phyloP scores from a whole-genome alignment of 2,113 vertebrate species.

The Menidia beryllina region DNA sequence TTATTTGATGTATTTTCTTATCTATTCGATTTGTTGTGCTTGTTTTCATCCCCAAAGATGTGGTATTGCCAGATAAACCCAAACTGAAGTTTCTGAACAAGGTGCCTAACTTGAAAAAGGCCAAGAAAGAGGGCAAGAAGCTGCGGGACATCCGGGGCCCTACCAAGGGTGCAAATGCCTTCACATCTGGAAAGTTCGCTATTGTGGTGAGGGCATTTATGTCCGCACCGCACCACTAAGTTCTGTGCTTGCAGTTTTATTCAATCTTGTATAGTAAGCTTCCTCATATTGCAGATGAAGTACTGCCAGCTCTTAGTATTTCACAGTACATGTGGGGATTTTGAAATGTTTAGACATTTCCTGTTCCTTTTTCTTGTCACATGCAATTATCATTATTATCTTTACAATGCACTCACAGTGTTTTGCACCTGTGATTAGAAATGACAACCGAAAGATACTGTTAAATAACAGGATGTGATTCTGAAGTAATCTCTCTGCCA shows the following conservation, averaged over 20 bases:
- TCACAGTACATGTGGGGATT: conserved; percentile 7
- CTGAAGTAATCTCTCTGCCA: background rate
- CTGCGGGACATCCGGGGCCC: conserved; percentile 91
- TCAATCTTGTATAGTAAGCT: background rate
- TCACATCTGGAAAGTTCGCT: conserved; percentile 86
- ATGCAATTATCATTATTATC: background rate
- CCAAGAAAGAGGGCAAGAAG: conserved; percentile 84
- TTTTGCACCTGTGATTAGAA: background rate
- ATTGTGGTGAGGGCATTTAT: conserved; percentile 86
- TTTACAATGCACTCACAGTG: background rate
- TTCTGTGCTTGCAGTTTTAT: background rate
- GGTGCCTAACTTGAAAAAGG: conserved; percentile 87
- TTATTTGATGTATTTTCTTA: too few relatives aligned
- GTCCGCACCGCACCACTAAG: background rate
- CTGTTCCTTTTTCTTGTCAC: fast-evolving
- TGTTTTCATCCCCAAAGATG: conserved; percentile 74
- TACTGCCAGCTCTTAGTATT: background rate
- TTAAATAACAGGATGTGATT: background rate
- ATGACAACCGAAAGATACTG: background rate
- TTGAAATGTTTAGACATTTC: background rate
- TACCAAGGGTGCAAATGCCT: conserved; percentile 77
- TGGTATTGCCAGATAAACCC: conserved; percentile 85
- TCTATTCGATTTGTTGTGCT: background rate
- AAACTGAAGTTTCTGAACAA: conserved; percentile 93
- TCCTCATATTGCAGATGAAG: background rate